Conservation (phyloP, 2,797 vertebrate genomes). For the Vultur gryphus region DNA sequence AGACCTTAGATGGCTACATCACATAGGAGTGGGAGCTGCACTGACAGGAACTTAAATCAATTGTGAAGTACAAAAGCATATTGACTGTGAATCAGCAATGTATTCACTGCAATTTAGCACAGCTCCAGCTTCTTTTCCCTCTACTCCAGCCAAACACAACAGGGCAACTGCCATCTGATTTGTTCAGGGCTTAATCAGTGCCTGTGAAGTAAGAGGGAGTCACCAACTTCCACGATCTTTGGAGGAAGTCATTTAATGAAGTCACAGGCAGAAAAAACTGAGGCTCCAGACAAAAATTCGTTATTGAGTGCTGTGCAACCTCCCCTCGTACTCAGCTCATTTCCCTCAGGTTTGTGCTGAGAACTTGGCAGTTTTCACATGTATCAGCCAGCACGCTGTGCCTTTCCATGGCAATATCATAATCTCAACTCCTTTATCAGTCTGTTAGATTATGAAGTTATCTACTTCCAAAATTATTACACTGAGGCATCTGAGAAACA, state of each 20-base stretch:
- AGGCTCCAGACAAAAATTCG: neutral
- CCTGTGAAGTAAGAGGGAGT: neutral
- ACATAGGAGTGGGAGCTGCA: neutral
- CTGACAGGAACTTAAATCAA: neutral
- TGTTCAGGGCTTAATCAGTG: neutral
- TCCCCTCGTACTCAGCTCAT: neutral
- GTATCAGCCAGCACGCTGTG: neutral
- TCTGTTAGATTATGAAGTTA: neutral
- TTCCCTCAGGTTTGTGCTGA: neutral
- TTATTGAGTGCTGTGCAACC: neutral
- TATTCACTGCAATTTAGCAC: neutral
- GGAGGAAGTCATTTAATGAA: neutral
- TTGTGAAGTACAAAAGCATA: neutral
- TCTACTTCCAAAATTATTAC: neutral
- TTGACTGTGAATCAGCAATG: neutral
- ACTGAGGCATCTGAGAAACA: neutral
- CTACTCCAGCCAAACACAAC: neutral
- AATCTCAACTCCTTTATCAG: neutral
- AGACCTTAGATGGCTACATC: neutral
- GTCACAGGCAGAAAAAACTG: neutral
- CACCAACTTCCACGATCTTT: neutral
- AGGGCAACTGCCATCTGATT: neutral
- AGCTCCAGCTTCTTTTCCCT: neutral
- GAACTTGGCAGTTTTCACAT: neutral
- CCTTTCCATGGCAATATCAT: neutral